Conservation (phyloP, 2,888 invertebrate genomes). For the Brenthis daphne region DNA sequence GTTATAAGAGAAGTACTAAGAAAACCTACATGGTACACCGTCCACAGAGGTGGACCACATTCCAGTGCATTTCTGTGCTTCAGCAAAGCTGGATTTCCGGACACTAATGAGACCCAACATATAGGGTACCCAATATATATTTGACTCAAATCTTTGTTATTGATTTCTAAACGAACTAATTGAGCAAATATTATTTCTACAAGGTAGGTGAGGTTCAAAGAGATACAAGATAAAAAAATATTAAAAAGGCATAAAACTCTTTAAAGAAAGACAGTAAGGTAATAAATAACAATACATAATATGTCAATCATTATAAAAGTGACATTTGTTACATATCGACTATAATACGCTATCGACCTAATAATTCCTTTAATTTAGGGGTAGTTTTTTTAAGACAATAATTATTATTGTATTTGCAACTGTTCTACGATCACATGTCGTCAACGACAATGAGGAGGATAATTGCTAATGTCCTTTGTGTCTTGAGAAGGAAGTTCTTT, state of each 20-base stretch:
- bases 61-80: too few species aligned
- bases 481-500: conserved; percentile 22
- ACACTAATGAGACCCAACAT: too few species aligned
- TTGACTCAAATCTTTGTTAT: too few species aligned
- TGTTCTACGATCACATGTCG: conserved; percentile 44
- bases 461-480: conserved; percentile 37
- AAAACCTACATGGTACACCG: too few species aligned
- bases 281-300: conserved; percentile 10
- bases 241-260: not conserved
- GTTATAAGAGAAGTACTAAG: too few species aligned
- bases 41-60: too few species aligned
- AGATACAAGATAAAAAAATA: not conserved
- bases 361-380: conserved; percentile 42
- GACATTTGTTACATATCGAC: conserved; percentile 25
- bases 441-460: conserved; percentile 36
- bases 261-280: not conserved
- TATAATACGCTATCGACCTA: conserved; percentile 39
- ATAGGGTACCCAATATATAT: too few species aligned
- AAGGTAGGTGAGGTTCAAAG: not conserved
- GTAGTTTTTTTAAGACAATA: conserved; percentile 38
- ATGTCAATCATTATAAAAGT: conserved; percentile 15
- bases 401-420: conserved; percentile 48
- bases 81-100: too few species aligned
- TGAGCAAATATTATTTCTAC: too few species aligned
- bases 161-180: too few species aligned